Conservation (phyloP, 2,888 invertebrate species). For the Pristionchus maxplancki region DNA sequence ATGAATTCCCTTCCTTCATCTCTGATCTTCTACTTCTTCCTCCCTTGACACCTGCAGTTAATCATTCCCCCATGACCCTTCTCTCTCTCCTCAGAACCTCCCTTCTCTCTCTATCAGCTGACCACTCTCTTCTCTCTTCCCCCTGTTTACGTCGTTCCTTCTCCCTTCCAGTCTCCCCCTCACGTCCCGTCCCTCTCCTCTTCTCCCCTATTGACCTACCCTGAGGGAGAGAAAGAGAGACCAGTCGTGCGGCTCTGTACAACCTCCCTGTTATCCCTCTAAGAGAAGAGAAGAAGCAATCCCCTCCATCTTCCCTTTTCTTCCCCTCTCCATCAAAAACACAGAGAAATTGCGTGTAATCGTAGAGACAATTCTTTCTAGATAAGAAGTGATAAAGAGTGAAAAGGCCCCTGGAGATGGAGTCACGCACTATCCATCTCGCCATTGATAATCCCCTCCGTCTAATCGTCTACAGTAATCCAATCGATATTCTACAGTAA, state of each 20-base stretch:
- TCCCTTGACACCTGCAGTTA: not conserved
- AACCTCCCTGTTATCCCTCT: slow-evolving; percentile 19
- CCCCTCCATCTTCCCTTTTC: not conserved
- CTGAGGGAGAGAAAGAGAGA: slow-evolving; percentile 1
- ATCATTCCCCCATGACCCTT: not conserved
- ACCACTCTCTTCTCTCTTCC: slow-evolving; percentile 20
- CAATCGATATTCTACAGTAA: not conserved
- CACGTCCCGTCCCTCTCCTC: not conserved
- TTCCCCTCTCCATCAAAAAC: not conserved
- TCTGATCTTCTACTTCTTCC: not conserved
- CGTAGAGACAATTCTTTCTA: not conserved
- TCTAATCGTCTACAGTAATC: not conserved
- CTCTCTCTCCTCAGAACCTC: not conserved
- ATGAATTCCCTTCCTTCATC: no score
- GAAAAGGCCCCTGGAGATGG: not conserved
- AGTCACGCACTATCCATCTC: not conserved
- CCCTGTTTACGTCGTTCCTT: slow-evolving; percentile 23
- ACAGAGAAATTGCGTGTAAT: not conserved
- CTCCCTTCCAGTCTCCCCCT: not conserved
- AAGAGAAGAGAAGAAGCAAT: not conserved
- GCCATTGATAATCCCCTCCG: not conserved
- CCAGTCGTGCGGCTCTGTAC: slow-evolving; percentile 32
- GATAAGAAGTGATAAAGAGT: slow-evolving; percentile 40
- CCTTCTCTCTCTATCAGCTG: slow-evolving; percentile 32
- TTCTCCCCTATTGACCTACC: slow-evolving; percentile 28